Percentiles rank a stretch among this genome's conserved stretches.
These are phyloP conservation scores for Carcharodon carcharias DNA, from an alignment of 2,797 vertebrate genomes.

Conservation along the genomic window DNA sequence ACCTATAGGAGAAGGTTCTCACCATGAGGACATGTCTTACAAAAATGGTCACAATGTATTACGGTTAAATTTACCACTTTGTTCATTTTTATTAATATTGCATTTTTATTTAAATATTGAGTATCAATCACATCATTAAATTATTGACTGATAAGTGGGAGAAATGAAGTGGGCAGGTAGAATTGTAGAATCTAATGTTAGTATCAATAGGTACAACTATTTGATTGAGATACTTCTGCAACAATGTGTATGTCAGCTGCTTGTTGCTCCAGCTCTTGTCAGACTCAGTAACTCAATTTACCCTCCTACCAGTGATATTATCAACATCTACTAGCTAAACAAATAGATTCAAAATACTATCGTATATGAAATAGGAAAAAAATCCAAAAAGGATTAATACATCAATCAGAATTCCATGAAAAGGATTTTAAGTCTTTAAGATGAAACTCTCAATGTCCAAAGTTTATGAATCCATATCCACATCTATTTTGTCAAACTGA, in stretches of 20 bases:
- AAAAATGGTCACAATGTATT: neutral
- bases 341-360: neutral
- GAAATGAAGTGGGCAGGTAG: no score
- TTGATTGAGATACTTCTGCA: neutral
- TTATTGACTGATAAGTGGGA: neutral
- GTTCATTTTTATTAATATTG: neutral
- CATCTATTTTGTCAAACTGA: neutral
- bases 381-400: neutral
- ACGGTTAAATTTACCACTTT: neutral
- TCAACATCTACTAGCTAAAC: neutral
- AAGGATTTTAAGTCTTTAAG: neutral
- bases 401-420: conserved; percentile 1
- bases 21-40: neutral
- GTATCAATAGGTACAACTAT: neutral
- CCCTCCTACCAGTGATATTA: neutral
- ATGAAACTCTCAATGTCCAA: neutral
- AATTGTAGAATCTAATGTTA: neutral
- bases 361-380: neutral
- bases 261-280: neutral
- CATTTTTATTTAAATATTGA: neutral
- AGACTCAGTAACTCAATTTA: neutral
- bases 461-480: neutral
- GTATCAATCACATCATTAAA: neutral
- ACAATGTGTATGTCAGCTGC: neutral
- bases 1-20: neutral